Percentiles rank a stretch among this genome's conserved stretches.
These are phyloP conservation scores for Aricia artaxerxes DNA, from an alignment of 2,888 invertebrate genomes.

Conservation along the genomic window DNA sequence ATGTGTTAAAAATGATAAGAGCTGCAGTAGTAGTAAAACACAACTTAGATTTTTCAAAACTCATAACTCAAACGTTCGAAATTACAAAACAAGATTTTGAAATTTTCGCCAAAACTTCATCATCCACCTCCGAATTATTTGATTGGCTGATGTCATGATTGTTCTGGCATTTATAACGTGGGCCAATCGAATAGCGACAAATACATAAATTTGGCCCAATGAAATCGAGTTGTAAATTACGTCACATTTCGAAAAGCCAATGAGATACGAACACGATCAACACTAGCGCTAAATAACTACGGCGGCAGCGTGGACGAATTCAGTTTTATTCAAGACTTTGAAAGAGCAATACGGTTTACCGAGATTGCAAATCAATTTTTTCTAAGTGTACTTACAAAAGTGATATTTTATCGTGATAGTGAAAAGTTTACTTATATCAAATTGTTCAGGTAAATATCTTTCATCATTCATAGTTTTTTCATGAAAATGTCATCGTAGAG, in stretches of 20 bases:
- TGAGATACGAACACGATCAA: constrained; percentile 80
- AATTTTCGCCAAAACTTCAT: constrained; percentile 59
- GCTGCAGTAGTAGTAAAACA: background rate
- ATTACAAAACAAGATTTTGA: constrained; percentile 49
- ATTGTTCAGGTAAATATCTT: constrained; percentile 28
- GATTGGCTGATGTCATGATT: constrained; percentile 35
- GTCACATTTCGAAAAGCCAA: constrained; percentile 77
- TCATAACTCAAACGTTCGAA: background rate
- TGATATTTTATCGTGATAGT: constrained; percentile 41
- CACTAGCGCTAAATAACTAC: constrained; percentile 79
- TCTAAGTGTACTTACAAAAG: constrained; percentile 55
- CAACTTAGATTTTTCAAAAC: background rate
- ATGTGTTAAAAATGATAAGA: background rate
- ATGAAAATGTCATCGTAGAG: background rate
- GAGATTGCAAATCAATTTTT: constrained; percentile 39
- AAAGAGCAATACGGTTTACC: constrained; percentile 52
- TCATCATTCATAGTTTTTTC: background rate
- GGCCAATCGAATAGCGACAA: constrained; percentile 84
- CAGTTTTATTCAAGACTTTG: constrained; percentile 72
- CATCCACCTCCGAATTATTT: constrained; percentile 37
- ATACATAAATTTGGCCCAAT: constrained; percentile 77
- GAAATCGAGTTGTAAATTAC: constrained; percentile 51
- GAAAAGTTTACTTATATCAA: constrained; percentile 12
- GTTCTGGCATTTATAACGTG: constrained; percentile 78
- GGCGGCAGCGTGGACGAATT: constrained; percentile 68